phyloP scores from a whole-genome alignment of 2,113 vertebrate species.

The Equus przewalskii region DNA sequence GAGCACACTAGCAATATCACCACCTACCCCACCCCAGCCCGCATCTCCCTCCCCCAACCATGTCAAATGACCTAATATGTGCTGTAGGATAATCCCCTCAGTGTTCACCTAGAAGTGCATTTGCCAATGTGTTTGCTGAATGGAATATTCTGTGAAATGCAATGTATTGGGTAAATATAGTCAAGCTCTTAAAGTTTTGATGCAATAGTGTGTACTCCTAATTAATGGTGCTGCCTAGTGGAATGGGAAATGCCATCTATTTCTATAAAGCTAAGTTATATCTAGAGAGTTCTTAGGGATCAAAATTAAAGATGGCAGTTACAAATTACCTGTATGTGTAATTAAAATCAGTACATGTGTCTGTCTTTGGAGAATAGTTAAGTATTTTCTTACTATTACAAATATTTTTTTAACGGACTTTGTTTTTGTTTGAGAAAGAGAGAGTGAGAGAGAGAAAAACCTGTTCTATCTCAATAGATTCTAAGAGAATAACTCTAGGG shows the following conservation, averaged over 20 bases:
- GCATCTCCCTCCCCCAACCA: fast-evolving
- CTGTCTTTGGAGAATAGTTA: constrained; percentile 44
- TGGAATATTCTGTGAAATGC: background rate
- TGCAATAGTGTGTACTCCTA: background rate
- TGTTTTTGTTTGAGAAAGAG: constrained; percentile 23
- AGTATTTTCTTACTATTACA: background rate
- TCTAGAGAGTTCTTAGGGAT: background rate
- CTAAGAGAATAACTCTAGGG: background rate
- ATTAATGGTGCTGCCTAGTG: background rate
- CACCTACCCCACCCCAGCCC: background rate
- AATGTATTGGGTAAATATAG: background rate
- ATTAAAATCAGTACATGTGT: background rate
- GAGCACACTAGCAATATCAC: background rate
- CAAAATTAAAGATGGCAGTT: background rate
- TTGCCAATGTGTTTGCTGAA: background rate
- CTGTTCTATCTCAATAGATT: background rate
- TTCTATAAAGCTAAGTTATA: constrained; percentile 47
- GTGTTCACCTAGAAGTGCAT: background rate
- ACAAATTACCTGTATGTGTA: background rate
- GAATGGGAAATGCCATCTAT: background rate
- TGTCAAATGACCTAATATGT: constrained; percentile 45
- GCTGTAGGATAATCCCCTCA: background rate
- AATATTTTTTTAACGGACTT: background rate
- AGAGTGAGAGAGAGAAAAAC: background rate
- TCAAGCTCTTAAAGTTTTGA: background rate